Evolutionary conservation across 2,888 invertebrate genomes (phyloP).

Genomic region (Lasiommata megera): DNA sequence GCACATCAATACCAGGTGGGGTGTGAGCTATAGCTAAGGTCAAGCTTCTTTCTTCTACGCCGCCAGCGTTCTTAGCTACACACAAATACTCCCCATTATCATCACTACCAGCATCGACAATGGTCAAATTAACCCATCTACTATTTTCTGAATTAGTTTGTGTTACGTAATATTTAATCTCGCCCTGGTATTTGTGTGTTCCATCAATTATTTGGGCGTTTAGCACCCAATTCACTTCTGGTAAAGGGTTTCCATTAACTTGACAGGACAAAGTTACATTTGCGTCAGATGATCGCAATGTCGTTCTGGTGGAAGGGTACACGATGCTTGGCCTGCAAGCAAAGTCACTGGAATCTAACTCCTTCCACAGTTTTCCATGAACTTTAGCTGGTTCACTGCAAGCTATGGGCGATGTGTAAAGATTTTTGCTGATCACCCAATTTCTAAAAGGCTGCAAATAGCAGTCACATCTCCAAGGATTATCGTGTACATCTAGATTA

Average conservation of each 20-base stretch:
- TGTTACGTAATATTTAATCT: conserved; percentile 69
- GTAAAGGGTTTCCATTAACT: conserved; percentile 88
- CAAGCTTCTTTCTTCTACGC: conserved; percentile 88
- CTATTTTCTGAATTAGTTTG: conserved; percentile 61
- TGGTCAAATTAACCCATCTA: conserved; percentile 86
- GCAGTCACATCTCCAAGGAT: conserved; percentile 95
- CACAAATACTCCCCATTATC: conserved; percentile 90
- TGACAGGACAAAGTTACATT: conserved; percentile 88
- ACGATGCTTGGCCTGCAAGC: conserved; percentile 91
- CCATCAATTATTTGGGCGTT: conserved; percentile 83
- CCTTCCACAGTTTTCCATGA: conserved; percentile 87
- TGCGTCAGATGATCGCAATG: conserved; percentile 82
- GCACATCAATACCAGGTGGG: conserved; percentile 65
- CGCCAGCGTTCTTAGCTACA: conserved; percentile 91
- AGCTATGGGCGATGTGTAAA: conserved; percentile 88
- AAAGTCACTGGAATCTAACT: conserved; percentile 86
- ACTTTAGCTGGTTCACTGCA: conserved; percentile 87
- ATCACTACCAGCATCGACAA: conserved; percentile 81
- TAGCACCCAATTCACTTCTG: conserved; percentile 88
- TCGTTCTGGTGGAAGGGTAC: conserved; percentile 81
- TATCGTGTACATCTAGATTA: conserved; percentile 88
- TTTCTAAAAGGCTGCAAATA: conserved; percentile 89
- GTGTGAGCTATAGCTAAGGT: conserved; percentile 78
- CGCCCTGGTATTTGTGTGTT: conserved; percentile 72
- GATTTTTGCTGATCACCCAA: conserved; percentile 86